These are phyloP conservation scores for Limnodromus scolopaceus DNA, from an alignment of 2,797 vertebrate species.

Conservation along the genomic window DNA sequence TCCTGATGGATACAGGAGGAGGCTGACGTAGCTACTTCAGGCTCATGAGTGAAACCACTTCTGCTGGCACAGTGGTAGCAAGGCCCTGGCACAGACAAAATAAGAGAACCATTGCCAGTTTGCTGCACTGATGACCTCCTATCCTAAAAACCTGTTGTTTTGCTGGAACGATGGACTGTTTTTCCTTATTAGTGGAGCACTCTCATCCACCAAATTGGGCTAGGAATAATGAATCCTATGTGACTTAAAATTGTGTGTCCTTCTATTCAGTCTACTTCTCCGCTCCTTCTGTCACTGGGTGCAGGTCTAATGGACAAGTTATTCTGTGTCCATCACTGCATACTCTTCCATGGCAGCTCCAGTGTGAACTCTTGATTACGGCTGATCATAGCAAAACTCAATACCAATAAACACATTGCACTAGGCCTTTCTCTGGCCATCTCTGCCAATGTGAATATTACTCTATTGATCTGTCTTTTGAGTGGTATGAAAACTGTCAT, in stretches of 20 bases:
- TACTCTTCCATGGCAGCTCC: not conserved
- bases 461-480: not conserved
- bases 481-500: not conserved
- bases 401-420: not conserved
- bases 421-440: not conserved
- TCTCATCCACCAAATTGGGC: not conserved
- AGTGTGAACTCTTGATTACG: not conserved
- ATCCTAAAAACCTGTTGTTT: not conserved
- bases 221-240: not conserved
- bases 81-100: not conserved
- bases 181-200: not conserved
- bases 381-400: not conserved
- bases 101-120: not conserved
- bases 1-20: fast-evolving
- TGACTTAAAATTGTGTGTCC: not conserved
- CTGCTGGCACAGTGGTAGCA: not conserved
- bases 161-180: not conserved
- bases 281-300: not conserved
- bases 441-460: not conserved
- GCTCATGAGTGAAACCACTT: not conserved
- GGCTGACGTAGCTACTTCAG: not conserved
- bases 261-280: not conserved
- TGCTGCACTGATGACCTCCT: not conserved
- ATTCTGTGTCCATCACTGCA: not conserved
- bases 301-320: not conserved